Conservation (phyloP, 2,797 vertebrate species). For the Novumbra hubbsi region DNA sequence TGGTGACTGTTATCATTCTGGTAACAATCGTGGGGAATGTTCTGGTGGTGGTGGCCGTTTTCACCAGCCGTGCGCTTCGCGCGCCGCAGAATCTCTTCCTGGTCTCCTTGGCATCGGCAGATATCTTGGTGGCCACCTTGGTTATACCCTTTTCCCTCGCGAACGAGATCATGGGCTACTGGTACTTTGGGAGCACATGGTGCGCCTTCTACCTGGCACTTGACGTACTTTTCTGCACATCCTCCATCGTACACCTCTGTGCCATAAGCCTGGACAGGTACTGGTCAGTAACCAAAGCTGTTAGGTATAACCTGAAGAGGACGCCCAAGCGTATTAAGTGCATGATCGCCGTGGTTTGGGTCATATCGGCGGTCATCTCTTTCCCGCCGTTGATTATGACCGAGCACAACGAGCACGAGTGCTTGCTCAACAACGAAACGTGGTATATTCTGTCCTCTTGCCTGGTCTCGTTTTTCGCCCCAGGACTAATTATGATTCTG, state of each 20-base stretch:
- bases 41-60: conserved; percentile 81
- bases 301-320: conserved; percentile 82
- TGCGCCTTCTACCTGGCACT: conserved; percentile 86
- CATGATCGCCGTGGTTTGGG: conserved; percentile 82
- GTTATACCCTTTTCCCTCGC: conserved; percentile 87
- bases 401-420: conserved; percentile 55
- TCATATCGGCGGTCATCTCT: conserved; percentile 78
- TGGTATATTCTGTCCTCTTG: conserved; percentile 89
- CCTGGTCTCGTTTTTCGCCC: conserved; percentile 82
- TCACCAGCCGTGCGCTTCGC: conserved; percentile 80
- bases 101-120: conserved; percentile 82
- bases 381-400: conserved; percentile 79
- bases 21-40: conserved; percentile 81
- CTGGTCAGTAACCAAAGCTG: conserved; percentile 84
- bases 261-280: conserved; percentile 89
- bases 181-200: conserved; percentile 84
- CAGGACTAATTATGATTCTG: conserved; percentile 82
- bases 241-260: conserved; percentile 87
- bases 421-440: conserved; percentile 82
- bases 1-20: conserved; percentile 76
- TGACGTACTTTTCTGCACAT: conserved; percentile 86
- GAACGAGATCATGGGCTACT: conserved; percentile 88
- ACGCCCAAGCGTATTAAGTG: conserved; percentile 78
- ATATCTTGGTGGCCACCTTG: conserved; percentile 84
- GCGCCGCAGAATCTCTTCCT: conserved; percentile 87